phyloP scores from a whole-genome alignment of 2,113 vertebrate species.

The Notarius quadriscutis region DNA sequence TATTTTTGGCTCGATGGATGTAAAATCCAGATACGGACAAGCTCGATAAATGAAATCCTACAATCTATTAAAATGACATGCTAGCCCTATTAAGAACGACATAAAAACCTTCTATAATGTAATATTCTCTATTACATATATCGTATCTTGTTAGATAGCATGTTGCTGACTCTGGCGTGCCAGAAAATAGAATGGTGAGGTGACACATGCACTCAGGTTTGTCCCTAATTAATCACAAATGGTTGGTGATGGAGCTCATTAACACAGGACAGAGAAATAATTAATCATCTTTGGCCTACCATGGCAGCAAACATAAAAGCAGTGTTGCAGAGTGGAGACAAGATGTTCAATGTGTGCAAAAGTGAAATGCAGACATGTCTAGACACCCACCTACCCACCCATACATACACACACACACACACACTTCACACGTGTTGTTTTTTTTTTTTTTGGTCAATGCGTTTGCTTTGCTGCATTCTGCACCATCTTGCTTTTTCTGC shows the following conservation, averaged over 20 bases:
- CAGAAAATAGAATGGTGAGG: slow-evolving; percentile 40
- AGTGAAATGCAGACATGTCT: slow-evolving; percentile 32
- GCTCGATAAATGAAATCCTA: slow-evolving; percentile 8
- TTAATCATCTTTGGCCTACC: slow-evolving; percentile 63
- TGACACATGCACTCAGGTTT: slow-evolving; percentile 60
- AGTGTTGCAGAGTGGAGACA: slow-evolving; percentile 45
- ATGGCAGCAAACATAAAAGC: slow-evolving; percentile 32
- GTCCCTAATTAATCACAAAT: slow-evolving; percentile 72
- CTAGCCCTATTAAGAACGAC: background rate
- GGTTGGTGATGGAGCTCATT: slow-evolving; percentile 71
- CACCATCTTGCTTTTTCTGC: background rate
- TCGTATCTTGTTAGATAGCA: background rate
- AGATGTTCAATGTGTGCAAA: slow-evolving; percentile 32
- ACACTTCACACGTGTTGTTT: background rate
- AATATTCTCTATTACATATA: background rate
- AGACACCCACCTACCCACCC: background rate
- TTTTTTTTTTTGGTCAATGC: background rate
- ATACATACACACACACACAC: background rate
- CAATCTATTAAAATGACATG: background rate
- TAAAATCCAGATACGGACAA: background rate
- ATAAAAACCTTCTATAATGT: background rate
- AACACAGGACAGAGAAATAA: slow-evolving; percentile 63
- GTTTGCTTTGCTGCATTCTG: background rate
- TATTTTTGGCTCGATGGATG: background rate
- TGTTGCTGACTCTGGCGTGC: background rate